Percentiles rank a stretch among this genome's conserved stretches.
phyloP scores from a whole-genome alignment of 2,113 vertebrate genomes.

The Rhabdornis inornatus region DNA sequence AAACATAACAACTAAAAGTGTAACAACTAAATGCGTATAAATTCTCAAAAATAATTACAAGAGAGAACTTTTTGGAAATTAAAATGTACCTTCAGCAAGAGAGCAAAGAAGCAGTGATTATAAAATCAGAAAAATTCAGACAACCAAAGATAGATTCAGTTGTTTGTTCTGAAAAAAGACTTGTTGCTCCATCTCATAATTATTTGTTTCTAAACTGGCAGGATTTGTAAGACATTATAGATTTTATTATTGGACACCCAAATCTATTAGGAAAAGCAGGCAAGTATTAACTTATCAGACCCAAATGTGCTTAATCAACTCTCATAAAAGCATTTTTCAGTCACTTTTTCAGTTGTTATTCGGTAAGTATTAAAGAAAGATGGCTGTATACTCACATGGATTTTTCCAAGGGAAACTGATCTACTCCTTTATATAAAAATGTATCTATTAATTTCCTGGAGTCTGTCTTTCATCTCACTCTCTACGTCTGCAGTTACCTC shows the following conservation, averaged over 20 bases:
- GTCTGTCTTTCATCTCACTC: neutral
- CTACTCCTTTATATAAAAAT: neutral
- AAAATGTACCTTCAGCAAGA: neutral
- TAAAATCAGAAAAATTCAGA: neutral
- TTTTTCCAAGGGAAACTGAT: neutral
- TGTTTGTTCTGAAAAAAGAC: neutral
- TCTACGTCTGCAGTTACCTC: neutral
- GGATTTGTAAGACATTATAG: neutral
- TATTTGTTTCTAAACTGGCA: neutral
- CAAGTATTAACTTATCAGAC: neutral
- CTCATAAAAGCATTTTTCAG: neutral
- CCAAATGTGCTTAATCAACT: rapidly evolving
- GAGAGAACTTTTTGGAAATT: neutral
- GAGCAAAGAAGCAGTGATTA: neutral
- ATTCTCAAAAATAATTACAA: neutral
- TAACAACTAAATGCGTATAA: neutral
- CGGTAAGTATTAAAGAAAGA: neutral
- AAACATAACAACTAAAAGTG: neutral
- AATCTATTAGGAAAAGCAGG: neutral
- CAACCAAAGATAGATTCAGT: neutral
- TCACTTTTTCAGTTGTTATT: neutral
- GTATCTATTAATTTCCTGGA: neutral
- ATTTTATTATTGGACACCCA: neutral
- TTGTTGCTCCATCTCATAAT: rapidly evolving
- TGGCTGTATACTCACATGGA: neutral